Percentiles rank a stretch among this genome's conserved stretches.
phyloP scores from a whole-genome alignment of 2,888 invertebrate species.

The Metalampra italica region DNA sequence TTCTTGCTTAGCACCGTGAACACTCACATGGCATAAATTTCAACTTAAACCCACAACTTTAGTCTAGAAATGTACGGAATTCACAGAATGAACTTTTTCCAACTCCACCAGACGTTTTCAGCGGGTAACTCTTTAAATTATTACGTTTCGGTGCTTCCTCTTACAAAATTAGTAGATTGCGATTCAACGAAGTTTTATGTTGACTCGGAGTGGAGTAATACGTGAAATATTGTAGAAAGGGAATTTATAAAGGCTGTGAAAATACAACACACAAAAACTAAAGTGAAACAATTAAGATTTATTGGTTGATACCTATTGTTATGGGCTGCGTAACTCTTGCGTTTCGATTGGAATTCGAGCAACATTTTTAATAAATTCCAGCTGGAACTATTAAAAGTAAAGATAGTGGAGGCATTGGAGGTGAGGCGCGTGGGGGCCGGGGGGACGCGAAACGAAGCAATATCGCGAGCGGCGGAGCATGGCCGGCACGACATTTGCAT shows the following conservation, averaged over 20 bases:
- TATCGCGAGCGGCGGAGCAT: conserved; percentile 56
- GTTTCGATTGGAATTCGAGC: no score
- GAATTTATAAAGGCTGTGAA: neutral
- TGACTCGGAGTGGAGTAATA: conserved; percentile 19
- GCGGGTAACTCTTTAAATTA: conserved; percentile 59
- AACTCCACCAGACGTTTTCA: conserved; percentile 48
- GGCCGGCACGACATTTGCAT: conserved; percentile 61
- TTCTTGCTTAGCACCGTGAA: conserved; percentile 60
- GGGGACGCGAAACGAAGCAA: conserved; percentile 26
- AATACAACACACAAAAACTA: no score
- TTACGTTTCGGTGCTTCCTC: conserved; percentile 44
- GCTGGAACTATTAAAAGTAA: conserved; percentile 50
- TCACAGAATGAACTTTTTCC: conserved; percentile 63
- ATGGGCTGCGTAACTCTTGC: no score
- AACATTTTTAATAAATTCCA: conserved; percentile 1
- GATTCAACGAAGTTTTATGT: conserved; percentile 45
- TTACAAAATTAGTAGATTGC: conserved; percentile 26
- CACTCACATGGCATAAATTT: conserved; percentile 66
- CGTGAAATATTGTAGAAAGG: conserved; percentile 14
- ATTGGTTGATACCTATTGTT: no score
- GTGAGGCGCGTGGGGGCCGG: conserved; percentile 28
- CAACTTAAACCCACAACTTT: conserved; percentile 62
- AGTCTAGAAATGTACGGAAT: conserved; percentile 60
- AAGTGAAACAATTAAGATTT: no score
- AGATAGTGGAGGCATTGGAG: conserved; percentile 54